A percentile compares a stretch with the other conserved stretches of the same genome.
Conservation (phyloP, 2,888 invertebrate genomes). For the Tetheella fluctuosa region DNA sequence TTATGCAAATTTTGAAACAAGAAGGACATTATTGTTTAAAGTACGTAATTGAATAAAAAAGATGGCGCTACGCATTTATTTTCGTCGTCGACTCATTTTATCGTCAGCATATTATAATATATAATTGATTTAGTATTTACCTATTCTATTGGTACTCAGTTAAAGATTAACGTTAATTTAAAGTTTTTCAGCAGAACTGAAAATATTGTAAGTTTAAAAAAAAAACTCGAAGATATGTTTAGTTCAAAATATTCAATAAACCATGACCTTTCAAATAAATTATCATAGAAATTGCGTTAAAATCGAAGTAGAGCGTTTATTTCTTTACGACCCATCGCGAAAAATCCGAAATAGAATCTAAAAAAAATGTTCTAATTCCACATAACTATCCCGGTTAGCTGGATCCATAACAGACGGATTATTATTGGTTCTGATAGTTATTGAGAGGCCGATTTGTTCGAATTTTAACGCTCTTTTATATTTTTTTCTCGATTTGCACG, state of each 20-base stretch:
- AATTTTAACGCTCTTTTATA: conserved; percentile 30
- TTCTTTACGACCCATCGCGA: conserved; percentile 33
- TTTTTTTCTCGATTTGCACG: not conserved
- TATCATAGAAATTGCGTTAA: conserved; percentile 3
- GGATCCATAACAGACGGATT: conserved; percentile 35
- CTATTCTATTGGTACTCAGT: no score
- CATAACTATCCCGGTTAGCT: conserved; percentile 42
- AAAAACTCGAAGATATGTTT: not conserved
- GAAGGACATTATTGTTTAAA: no score
- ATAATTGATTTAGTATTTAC: no score
- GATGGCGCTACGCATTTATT: no score
- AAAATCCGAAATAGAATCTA: conserved; percentile 38
- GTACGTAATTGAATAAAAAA: no score
- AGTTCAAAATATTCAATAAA: no score
- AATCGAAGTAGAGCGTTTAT: conserved; percentile 22
- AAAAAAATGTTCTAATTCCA: conserved; percentile 45
- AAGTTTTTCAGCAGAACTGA: no score
- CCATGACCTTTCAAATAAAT: conserved; percentile 20
- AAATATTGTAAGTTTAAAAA: no score
- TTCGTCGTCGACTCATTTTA: no score
- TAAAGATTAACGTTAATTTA: no score
- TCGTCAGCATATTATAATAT: no score
- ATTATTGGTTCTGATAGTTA: conserved; percentile 36
- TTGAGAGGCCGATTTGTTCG: conserved; percentile 28
- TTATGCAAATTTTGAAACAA: no score